Base-by-base conservation (phyloP, 2,113 vertebrate genomes). In the Brevimyrus niger region DNA sequence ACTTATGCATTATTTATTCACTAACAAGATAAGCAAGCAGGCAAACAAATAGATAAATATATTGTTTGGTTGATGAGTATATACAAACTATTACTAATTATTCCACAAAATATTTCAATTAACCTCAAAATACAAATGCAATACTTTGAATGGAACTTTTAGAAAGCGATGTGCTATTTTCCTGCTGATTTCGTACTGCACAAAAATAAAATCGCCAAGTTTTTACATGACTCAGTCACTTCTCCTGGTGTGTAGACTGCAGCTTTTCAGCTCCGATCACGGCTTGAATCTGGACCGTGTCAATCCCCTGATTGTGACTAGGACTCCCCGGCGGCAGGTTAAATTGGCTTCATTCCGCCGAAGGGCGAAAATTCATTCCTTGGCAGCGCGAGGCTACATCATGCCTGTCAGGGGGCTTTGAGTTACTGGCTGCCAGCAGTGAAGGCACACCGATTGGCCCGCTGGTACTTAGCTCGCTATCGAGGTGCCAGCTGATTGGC, bases 171-270 rank as follows among this genome's bases (percentile, higher is more conserved):
- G 73, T 11, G 35, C 15, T 15, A 8, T 76, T 80, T 6, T 80
- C 31, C 31, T 42, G 73, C 73, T 80, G 35, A 38, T 80, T 80
- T 42, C 73, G 42, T 42, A 7, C 15, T 19, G 73, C 38, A 38
- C 35, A 42, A 42, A 80, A 80, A 69, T 19, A 17, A 76, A 76
- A 38, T 19, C 13, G 5, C 3, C 27, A 19, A 76, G 35, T 80
- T 80, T 80, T 80, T 42, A 80, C 73, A 42, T 80, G 73, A 80
- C 73, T 80, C 73, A 73, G 69, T 73, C 27, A 73, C 69, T 76
- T 38, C 17, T 80, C 35, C 73, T 1, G 13, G 5, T 38, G 31
- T 35, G 69, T 31, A 17, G 13, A 76, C 31, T 80, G 13, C 35
- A 80, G 31, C 35, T 80, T 80, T 42, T 42, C 69, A 38, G 73